phyloP scores from a whole-genome alignment of 2,797 vertebrate genomes.

The Champsocephalus gunnari region DNA sequence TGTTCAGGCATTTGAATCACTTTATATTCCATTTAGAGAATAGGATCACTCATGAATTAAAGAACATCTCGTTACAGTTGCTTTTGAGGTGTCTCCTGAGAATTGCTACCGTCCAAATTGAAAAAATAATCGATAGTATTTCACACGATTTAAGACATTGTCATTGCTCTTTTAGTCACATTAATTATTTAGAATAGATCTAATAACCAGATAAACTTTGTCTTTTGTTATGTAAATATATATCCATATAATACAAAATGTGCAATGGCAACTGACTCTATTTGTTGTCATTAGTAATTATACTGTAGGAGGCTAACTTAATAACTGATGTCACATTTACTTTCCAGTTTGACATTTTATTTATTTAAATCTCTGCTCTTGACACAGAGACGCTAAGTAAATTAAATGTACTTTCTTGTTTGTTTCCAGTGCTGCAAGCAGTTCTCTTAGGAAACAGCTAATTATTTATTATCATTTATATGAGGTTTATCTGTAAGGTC shows the following conservation, averaged over 20 bases:
- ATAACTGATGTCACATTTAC: conserved; percentile 11
- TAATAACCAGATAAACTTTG: conserved; percentile 10
- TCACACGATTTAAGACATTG: conserved; percentile 74
- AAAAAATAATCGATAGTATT: conserved; percentile 70
- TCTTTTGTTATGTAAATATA: not conserved
- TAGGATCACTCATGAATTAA: conserved; percentile 76
- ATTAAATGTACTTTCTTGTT: conserved; percentile 30
- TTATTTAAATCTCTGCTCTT: not conserved
- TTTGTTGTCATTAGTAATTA: not conserved
- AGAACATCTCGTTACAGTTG: conserved; percentile 74
- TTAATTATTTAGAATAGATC: conserved; percentile 48
- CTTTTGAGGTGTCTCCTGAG: conserved; percentile 72
- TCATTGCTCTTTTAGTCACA: conserved; percentile 51
- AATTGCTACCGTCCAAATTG: conserved; percentile 67
- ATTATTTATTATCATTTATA: conserved; percentile 32
- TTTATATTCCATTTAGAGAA: conserved; percentile 86
- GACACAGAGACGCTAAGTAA: conserved; percentile 8
- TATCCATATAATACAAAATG: not conserved
- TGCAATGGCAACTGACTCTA: not conserved
- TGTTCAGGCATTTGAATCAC: conserved; percentile 70
- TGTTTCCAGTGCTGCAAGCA: conserved; percentile 22
- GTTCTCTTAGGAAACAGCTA: conserved; percentile 29
- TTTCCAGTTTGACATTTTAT: not conserved
- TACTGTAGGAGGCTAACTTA: not conserved
- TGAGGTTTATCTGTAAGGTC: conserved; percentile 31